These are phyloP conservation scores for Epinotia ramella DNA, from an alignment of 2,888 invertebrate species.

Conservation along the genomic window DNA sequence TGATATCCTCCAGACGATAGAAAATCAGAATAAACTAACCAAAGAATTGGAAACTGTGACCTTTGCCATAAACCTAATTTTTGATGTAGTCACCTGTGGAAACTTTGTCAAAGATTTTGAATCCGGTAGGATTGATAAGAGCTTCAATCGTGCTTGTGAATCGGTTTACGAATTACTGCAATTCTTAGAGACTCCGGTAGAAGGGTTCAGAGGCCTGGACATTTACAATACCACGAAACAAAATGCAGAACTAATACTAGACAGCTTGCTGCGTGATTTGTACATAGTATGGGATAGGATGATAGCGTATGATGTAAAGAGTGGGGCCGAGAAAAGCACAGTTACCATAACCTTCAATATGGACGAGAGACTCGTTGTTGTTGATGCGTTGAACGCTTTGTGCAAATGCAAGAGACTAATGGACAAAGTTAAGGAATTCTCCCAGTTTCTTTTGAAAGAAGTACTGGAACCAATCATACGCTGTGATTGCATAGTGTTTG, in stretches of 20 bases:
- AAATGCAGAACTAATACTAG: conserved; percentile 74
- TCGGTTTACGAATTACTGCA: conserved; percentile 78
- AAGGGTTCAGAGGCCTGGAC: conserved; percentile 81
- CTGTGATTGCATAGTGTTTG: conserved; percentile 72
- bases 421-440: conserved; percentile 83
- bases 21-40: conserved; percentile 85
- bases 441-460: conserved; percentile 84
- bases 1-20: conserved; percentile 86
- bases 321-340: conserved; percentile 61
- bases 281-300: conserved; percentile 79
- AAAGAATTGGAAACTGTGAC: conserved; percentile 84
- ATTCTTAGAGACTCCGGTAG: conserved; percentile 73
- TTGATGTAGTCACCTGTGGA: conserved; percentile 69
- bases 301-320: conserved; percentile 70
- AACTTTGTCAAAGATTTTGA: conserved; percentile 71
- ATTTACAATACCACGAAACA: conserved; percentile 79
- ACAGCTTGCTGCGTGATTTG: conserved; percentile 77
- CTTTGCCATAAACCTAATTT: conserved; percentile 81
- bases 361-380: conserved; percentile 58
- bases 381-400: conserved; percentile 74
- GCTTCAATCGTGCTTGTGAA: conserved; percentile 77
- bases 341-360: conserved; percentile 70
- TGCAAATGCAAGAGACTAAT: conserved; percentile 71
- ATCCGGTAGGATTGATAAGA: conserved; percentile 65
- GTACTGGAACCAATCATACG: conserved; percentile 86